Conservation (phyloP, 1,140 invertebrate species). For the Papilio xuthus region DNA sequence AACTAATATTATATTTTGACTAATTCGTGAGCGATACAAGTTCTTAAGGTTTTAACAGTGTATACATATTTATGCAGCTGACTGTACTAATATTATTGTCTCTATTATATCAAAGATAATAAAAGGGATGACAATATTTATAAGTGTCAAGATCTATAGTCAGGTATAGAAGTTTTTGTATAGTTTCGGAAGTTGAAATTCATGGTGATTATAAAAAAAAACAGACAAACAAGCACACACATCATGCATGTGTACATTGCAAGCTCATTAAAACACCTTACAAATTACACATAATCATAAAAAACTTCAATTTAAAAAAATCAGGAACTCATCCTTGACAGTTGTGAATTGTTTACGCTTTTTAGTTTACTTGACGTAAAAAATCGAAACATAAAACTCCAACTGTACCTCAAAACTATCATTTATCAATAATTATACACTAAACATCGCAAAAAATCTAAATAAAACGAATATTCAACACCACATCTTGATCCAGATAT, state of each 20-base stretch:
- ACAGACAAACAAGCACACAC: constrained; percentile 36
- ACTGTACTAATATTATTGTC: too few relatives aligned
- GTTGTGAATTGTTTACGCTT: background rate
- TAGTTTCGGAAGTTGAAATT: background rate
- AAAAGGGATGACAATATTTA: too few relatives aligned
- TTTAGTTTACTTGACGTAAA: background rate
- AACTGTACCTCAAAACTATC: background rate
- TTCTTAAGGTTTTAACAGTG: too few relatives aligned
- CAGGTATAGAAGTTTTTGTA: background rate
- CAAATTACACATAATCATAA: constrained; percentile 5
- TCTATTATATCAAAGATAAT: too few relatives aligned
- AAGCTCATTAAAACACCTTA: constrained; percentile 16
- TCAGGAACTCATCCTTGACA: background rate
- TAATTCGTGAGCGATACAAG: too few relatives aligned
- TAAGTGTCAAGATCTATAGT: background rate
- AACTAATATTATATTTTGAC: too few relatives aligned
- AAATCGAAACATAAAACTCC: background rate
- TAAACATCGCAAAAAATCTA: background rate
- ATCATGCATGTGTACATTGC: constrained; percentile 32
- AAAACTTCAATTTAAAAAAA: background rate
- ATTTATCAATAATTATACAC: background rate
- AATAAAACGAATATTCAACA: constrained; percentile 33
- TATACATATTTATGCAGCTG: too few relatives aligned
- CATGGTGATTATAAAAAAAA: background rate
- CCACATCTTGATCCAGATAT: constrained; percentile 47